Conservation (phyloP, 1,140 invertebrate species). For the Meteorus sp. region DNA sequence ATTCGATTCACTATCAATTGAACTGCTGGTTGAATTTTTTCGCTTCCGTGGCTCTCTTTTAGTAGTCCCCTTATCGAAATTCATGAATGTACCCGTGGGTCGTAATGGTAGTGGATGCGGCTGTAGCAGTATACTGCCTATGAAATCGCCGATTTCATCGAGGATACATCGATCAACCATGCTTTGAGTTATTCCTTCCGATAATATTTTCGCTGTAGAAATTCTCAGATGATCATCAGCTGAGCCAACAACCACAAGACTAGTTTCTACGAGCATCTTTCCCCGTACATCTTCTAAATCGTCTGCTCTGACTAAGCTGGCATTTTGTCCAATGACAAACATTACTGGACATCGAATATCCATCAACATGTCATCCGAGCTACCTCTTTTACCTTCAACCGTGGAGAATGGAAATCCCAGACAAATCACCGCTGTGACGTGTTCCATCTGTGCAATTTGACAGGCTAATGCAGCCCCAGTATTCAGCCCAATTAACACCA, state of each 20-base stretch:
- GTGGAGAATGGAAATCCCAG: constrained; percentile 80
- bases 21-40: constrained; percentile 61
- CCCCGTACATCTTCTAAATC: constrained; percentile 78
- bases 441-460: constrained; percentile 67
- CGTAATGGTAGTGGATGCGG: constrained; percentile 64
- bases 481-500: constrained; percentile 78
- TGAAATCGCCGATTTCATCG: constrained; percentile 68
- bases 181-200: constrained; percentile 77
- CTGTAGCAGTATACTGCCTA: constrained; percentile 63
- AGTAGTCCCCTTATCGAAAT: constrained; percentile 38
- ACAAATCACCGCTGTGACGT: constrained; percentile 76
- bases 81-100: constrained; percentile 41
- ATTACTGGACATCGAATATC: constrained; percentile 75
- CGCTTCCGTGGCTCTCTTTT: constrained; percentile 45
- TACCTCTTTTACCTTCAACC: constrained; percentile 74
- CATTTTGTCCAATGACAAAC: constrained; percentile 81
- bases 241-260: constrained; percentile 79
- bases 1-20: constrained; percentile 60
- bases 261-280: constrained; percentile 75
- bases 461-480: constrained; percentile 73
- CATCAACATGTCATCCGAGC: constrained; percentile 76
- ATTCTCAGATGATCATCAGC: constrained; percentile 79
- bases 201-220: constrained; percentile 69
- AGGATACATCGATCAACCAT: constrained; percentile 81
- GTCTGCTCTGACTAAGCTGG: constrained; percentile 66